A percentile compares a stretch with the other conserved stretches of the same genome.
phyloP scores from a whole-genome alignment of 2,797 vertebrate genomes.

The Gallinago nigripennis region DNA sequence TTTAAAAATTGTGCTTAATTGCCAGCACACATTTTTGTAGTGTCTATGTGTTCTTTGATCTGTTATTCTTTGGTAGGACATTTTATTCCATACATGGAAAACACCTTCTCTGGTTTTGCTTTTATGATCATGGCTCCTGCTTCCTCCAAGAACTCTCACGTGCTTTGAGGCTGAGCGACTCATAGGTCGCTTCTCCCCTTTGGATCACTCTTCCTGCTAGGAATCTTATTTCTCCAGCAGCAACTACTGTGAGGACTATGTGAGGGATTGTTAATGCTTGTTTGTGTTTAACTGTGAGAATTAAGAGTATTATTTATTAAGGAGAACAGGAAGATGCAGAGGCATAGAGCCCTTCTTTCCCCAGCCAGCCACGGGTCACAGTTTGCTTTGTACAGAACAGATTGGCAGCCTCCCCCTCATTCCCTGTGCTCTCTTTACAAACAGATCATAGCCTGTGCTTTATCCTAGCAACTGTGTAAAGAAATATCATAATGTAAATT shows the following conservation, averaged over 20 bases:
- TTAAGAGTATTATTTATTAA: not conserved
- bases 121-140: not conserved
- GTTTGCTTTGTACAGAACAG: not conserved
- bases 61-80: not conserved
- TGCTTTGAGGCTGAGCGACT: not conserved
- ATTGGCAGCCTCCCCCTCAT: not conserved
- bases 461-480: not conserved
- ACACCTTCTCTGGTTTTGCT: not conserved
- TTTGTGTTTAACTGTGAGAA: not conserved
- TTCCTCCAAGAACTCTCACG: rapidly evolving
- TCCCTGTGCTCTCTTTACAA: not conserved
- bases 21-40: not conserved
- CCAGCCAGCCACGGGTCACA: not conserved
- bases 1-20: not conserved
- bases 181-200: not conserved
- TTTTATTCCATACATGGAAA: not conserved
- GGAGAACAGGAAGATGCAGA: not conserved
- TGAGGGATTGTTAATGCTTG: not conserved
- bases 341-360: not conserved
- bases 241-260: not conserved
- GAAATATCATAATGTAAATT: not conserved
- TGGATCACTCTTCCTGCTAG: not conserved
- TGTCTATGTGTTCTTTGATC: not conserved
- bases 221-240: not conserved
- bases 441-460: not conserved